Conservation (phyloP, 2,797 vertebrate species). For the Aldrovandia affinis region DNA sequence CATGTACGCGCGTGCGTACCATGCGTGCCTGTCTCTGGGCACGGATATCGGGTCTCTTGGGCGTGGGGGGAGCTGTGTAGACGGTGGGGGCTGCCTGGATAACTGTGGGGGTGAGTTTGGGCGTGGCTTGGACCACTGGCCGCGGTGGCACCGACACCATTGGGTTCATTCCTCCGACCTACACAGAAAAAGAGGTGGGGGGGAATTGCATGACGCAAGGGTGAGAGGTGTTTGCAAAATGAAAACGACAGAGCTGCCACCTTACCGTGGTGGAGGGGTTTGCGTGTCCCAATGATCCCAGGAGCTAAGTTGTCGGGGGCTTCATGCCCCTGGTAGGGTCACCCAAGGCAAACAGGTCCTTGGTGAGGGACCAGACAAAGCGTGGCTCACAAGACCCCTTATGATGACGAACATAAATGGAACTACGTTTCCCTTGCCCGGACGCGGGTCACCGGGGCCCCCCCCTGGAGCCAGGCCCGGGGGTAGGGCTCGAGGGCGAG, state of each 20-base stretch:
- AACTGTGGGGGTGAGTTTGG: constrained; percentile 74
- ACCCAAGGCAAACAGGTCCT: too few species aligned
- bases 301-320: too few species aligned
- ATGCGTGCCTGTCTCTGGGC: constrained; percentile 73
- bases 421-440: too few species aligned
- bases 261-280: too few species aligned
- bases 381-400: too few species aligned
- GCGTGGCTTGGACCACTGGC: constrained; percentile 54
- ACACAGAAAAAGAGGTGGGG: constrained; percentile 2
- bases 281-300: too few species aligned
- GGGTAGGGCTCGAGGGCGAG: too few species aligned
- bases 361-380: too few species aligned
- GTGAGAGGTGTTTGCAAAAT: background rate
- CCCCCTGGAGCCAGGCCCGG: too few species aligned
- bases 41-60: constrained; percentile 69
- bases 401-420: too few species aligned
- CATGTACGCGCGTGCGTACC: constrained; percentile 52
- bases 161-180: constrained; percentile 70
- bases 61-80: constrained; percentile 74
- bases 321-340: too few species aligned
- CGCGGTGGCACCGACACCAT: constrained; percentile 62
- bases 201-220: background rate
- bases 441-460: too few species aligned
- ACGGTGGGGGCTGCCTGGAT: constrained; percentile 84
- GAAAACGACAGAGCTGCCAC: background rate